These are phyloP conservation scores for Cheirogaleus medius DNA, from an alignment of 2,113 vertebrate species.

Conservation along the genomic window DNA sequence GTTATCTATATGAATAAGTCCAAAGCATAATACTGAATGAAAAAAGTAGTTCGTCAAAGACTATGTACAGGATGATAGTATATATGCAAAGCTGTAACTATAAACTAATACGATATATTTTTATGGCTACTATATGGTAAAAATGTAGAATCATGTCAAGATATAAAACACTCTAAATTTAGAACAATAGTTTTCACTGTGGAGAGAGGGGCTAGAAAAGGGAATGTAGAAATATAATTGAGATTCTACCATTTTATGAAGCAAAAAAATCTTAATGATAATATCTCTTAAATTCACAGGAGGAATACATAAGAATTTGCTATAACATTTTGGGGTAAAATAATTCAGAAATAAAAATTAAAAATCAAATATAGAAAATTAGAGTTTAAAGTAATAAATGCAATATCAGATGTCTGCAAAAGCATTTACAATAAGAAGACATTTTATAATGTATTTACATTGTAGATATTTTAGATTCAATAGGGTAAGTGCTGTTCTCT, in stretches of 20 bases:
- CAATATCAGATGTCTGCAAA: neutral
- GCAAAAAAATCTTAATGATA: neutral
- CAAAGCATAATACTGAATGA: neutral
- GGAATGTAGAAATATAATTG: neutral
- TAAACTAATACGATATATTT: neutral
- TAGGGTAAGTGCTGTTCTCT: neutral
- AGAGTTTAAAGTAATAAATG: neutral
- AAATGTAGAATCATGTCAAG: neutral
- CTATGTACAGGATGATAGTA: neutral
- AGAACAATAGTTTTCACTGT: neutral
- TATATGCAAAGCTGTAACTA: neutral
- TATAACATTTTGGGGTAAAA: neutral
- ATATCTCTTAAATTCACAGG: neutral
- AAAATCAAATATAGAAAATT: constrained; percentile 1
- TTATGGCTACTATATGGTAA: neutral
- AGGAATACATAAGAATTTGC: neutral
- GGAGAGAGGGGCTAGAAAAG: neutral
- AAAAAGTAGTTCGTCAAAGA: neutral
- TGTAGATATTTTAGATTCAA: neutral
- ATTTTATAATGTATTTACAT: neutral
- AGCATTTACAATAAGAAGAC: neutral
- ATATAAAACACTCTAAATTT: neutral
- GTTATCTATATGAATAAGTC: neutral
- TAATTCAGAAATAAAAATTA: constrained; percentile 11
- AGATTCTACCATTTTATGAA: neutral